Percentiles rank a stretch among this genome's conserved stretches.
Conservation (phyloP, 2,113 vertebrate species). For the Aegithalos caudatus region DNA sequence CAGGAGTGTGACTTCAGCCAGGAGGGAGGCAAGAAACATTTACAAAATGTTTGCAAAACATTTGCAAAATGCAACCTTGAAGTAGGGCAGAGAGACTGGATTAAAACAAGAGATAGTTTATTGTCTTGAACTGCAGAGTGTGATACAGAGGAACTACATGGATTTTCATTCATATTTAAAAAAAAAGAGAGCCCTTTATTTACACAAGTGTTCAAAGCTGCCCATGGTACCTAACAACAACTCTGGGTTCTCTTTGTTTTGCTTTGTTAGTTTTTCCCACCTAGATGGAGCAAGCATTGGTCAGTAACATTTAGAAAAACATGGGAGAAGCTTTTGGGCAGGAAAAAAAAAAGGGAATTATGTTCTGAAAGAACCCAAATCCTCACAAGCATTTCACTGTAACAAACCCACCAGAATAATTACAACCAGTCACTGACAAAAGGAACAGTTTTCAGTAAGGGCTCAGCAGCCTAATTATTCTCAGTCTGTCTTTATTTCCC, state of each 20-base stretch:
- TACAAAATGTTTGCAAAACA: neutral
- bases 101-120: constrained; percentile 58
- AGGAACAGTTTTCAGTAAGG: neutral
- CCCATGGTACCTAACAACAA: neutral
- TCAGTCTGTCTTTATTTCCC: neutral
- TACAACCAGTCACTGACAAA: constrained; percentile 4
- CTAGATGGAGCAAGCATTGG: neutral
- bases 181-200: constrained; percentile 47
- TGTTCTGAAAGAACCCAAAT: neutral
- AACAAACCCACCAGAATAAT: constrained; percentile 11
- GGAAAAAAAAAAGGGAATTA: neutral
- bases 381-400: neutral
- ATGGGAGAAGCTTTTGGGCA: neutral
- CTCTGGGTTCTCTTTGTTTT: neutral
- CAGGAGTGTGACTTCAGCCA: neutral
- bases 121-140: constrained; percentile 34
- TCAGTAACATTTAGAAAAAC: constrained; percentile 26
- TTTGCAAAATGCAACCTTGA: neutral
- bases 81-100: constrained; percentile 29
- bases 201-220: constrained; percentile 4
- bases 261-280: constrained; percentile 13
- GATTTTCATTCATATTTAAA: neutral
- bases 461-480: neutral
- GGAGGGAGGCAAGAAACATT: neutral
- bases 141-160: constrained; percentile 58